These are phyloP conservation scores for Zeugodacus cucurbitae DNA, from an alignment of 1,140 invertebrate species.

Conservation along the genomic window DNA sequence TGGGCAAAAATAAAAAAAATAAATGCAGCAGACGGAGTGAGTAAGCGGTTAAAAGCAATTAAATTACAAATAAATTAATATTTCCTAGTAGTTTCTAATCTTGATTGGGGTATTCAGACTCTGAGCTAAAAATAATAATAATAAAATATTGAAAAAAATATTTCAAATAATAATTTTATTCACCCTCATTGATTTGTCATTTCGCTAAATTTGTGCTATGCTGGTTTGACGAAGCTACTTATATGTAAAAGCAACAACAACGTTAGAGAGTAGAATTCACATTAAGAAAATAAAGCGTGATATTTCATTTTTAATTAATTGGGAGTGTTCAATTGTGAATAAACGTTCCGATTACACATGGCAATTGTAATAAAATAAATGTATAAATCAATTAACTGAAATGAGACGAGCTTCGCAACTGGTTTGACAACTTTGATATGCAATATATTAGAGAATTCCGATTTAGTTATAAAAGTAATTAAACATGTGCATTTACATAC, in stretches of 20 bases:
- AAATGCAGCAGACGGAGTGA: neutral
- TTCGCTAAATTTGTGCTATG: too few species aligned
- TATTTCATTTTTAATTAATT: too few species aligned
- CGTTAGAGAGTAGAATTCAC: too few species aligned
- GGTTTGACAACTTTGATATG: neutral
- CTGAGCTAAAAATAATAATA: too few species aligned
- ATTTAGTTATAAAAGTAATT: neutral
- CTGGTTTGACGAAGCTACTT: too few species aligned
- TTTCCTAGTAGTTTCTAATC: neutral
- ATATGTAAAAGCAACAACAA: too few species aligned
- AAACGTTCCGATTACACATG: neutral
- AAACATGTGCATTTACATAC: neutral
- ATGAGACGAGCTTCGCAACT: neutral
- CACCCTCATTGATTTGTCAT: too few species aligned
- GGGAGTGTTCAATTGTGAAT: too few species aligned
- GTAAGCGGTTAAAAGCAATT: neutral
- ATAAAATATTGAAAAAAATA: too few species aligned
- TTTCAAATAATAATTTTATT: too few species aligned
- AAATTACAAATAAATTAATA: neutral
- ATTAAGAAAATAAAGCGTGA: too few species aligned
- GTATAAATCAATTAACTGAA: constrained; percentile 8
- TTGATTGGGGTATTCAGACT: neutral
- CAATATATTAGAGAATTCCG: neutral
- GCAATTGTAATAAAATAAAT: neutral
- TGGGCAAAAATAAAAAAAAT: neutral